Percentiles rank a stretch among this genome's conserved stretches.
These are phyloP conservation scores for Brachyrhaphis roseni DNA, from an alignment of 2,797 vertebrate species.

Conservation along the genomic window DNA sequence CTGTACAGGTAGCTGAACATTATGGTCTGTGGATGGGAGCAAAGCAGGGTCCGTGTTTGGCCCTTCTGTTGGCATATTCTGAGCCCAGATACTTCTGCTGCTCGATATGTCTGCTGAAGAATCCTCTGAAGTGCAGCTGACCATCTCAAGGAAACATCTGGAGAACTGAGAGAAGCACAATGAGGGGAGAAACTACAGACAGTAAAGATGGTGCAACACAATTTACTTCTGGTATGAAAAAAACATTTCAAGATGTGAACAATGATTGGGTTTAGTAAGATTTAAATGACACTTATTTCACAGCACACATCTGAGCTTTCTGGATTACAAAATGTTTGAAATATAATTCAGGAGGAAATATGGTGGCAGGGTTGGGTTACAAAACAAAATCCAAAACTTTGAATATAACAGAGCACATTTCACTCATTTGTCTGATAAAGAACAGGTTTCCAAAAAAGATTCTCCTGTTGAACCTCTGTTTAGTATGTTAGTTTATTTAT, in stretches of 20 bases:
- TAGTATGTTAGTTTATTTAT: not conserved
- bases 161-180: constrained; percentile 47
- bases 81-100: constrained; percentile 20
- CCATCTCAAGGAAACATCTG: constrained; percentile 58
- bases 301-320: not conserved
- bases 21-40: constrained; percentile 14
- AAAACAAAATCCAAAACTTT: not conserved
- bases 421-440: not conserved
- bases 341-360: not conserved
- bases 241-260: not conserved
- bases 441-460: not conserved
- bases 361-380: not conserved
- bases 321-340: not conserved
- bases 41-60: not conserved
- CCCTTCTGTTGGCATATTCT: constrained; percentile 13
- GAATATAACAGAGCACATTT: not conserved
- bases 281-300: not conserved
- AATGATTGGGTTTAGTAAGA: not conserved
- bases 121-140: constrained; percentile 50
- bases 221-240: not conserved
- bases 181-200: not conserved
- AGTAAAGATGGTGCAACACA: not conserved
- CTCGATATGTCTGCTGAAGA: constrained; percentile 18
- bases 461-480: not conserved
- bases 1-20: not conserved